Base-by-base conservation (phyloP, 2,888 invertebrate species). In the Sminthurinus aureus region DNA sequence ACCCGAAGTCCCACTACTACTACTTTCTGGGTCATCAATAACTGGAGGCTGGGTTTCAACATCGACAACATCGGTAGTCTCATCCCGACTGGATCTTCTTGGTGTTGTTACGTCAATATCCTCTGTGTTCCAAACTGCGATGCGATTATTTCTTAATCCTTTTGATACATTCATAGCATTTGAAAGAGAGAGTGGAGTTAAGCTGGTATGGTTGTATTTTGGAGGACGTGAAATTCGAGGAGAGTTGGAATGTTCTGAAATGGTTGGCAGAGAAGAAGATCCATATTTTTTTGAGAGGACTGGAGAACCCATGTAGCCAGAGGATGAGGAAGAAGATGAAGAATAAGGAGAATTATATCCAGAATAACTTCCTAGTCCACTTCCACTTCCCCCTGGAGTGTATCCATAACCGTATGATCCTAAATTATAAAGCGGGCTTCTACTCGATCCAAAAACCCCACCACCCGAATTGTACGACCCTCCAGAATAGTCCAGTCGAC, bases 51-150 rank as follows among this genome's bases (percentile, higher is more conserved):
- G 4, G 51, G 4, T 66, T 24, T n/a, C 20, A 26, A 15, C 52
- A 15, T n/a, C n/a, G n/a, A n/a, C 3, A 38, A 75, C 67, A 2
- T 58, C 38, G 9, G 51, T 6, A n/a, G 69, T 73, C 64, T 83
- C 83, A 79, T 84, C 84, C 20, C 83, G 78, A 74, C 85, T 85
- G 12, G 58, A 24, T 83, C 84, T 89, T 85, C 90, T 91, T 90
- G 86, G 91, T 85, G 93, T 93, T 0, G 95, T 94, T 0, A 96
- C 96, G 90, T 96, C 96, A 87, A 96, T 96, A 89, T 96, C 95
- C 52, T 95, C 95, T 2, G 96, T 96, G 66, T 85, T 79, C 58
- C 80, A 85, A 13, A 81, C 74, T 50, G 85, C 83, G 50, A 83
- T 80, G n/a, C 66, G 66, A 11, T 20, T 22, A 50, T 64, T 79